A percentile compares a stretch with the other conserved stretches of the same genome.
These are phyloP conservation scores for Gymnoscopelus braueri DNA, from an alignment of 2,797 vertebrate species.

Conservation along the genomic window DNA sequence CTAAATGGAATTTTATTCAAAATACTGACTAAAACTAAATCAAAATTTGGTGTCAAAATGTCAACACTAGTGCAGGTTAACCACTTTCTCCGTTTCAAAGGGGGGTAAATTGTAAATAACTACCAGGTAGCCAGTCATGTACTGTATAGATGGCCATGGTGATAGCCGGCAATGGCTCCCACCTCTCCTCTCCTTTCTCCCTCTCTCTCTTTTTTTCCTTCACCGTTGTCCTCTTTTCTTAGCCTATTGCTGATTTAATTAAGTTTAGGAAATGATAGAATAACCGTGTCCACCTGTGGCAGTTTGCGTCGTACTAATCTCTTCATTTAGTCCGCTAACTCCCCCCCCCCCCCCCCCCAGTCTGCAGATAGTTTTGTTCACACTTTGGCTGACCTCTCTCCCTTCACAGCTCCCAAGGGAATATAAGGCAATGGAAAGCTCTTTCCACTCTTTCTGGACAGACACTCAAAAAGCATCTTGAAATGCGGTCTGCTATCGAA, in stretches of 20 bases:
- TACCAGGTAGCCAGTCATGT: constrained; percentile 21
- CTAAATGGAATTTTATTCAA: too few relatives aligned
- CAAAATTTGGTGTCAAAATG: too few relatives aligned
- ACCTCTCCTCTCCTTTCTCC: constrained; percentile 8
- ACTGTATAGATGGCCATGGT: constrained; percentile 26
- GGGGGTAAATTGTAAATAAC: constrained; percentile 57
- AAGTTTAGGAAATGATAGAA: constrained; percentile 71
- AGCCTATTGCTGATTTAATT: constrained; percentile 60
- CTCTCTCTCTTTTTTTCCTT: not conserved
- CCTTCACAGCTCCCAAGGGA: constrained; percentile 12
- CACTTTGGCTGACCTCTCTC: constrained; percentile 59
- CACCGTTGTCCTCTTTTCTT: too few relatives aligned
- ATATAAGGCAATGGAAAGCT: constrained; percentile 14
- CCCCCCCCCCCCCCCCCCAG: constrained; percentile 36
- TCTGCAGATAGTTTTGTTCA: constrained; percentile 58
- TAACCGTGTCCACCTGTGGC: constrained; percentile 70
- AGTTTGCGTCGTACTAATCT: constrained; percentile 59
- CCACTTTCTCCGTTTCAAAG: too few relatives aligned
- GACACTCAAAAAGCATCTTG: constrained; percentile 20
- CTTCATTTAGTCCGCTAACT: constrained; percentile 56
- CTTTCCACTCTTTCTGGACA: not conserved
- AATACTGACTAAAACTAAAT: too few relatives aligned
- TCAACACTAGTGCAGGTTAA: too few relatives aligned
- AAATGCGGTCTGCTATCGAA: constrained; percentile 26
- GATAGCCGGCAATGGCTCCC: constrained; percentile 35